phyloP scores from a whole-genome alignment of 2,113 vertebrate genomes.

The Pseudorasbora parva region DNA sequence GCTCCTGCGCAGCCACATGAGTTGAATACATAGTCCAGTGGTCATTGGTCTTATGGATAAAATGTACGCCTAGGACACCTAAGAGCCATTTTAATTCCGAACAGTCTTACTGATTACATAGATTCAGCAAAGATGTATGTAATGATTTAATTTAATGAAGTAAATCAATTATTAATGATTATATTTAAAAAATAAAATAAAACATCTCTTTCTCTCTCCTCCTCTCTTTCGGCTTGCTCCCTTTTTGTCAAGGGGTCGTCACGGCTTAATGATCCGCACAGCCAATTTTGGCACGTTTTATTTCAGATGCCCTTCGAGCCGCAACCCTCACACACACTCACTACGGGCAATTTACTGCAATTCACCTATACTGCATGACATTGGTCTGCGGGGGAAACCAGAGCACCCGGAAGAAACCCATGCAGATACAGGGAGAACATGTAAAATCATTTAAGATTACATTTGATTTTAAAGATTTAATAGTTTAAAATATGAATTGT shows the following conservation, averaged over 20 bases:
- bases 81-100: background rate
- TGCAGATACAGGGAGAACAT: too few relatives aligned
- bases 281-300: too few relatives aligned
- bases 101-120: background rate
- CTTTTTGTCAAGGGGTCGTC: too few relatives aligned
- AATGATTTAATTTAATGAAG: background rate
- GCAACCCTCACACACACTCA: background rate
- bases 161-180: background rate
- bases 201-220: too few relatives aligned
- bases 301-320: background rate
- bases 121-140: background rate
- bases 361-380: background rate
- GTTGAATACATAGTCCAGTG: background rate
- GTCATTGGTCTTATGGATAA: background rate
- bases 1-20: background rate
- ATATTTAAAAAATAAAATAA: too few relatives aligned
- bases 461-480: too few relatives aligned
- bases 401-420: too few relatives aligned
- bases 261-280: too few relatives aligned
- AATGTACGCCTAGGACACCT: background rate
- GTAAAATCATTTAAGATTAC: too few relatives aligned
- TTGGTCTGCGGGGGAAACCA: too few relatives aligned
- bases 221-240: too few relatives aligned
- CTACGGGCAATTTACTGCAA: background rate
- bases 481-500: background rate